Evolutionary conservation across 2,888 invertebrate species (phyloP), one percentile per base, ranked within the genome.

Genomic region (Elysia crispata): DNA sequence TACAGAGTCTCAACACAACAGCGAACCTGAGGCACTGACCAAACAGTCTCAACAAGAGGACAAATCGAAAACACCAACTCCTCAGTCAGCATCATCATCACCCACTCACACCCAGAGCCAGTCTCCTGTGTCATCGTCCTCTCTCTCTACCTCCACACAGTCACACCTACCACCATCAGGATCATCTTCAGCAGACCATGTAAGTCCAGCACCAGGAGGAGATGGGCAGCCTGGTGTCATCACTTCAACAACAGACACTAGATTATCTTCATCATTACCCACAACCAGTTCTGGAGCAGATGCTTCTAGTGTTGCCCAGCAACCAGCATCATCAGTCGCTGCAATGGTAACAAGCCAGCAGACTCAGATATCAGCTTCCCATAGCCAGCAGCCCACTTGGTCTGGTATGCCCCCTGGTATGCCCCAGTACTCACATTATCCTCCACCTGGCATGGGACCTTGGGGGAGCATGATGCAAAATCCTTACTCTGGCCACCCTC

Each of bases 301-400:
- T n/a, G n/a, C n/a, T n/a, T n/a, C n/a, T n/a, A n/a, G n/a, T n/a
- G n/a, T n/a, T n/a, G n/a, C n/a, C n/a, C n/a, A n/a, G n/a, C n/a
- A n/a, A 54, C 8, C 77, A 50, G 41, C 62, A 33, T 30, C 62
- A 6, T 1, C 75, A 62, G 57, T 33, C 20, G 1, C 75, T 41
- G 20, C 77, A 28, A n/a, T 50, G 28, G 64, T 49, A 30, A 74
- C 74, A 74, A 57, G 23, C 75, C 11, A 69, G 41, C 67, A 76
- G 50, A 23, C 50, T 0, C 41, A 41, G 41, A n/a, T n/a, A n/a
- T 41, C 41, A 6, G 41, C 41, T 3, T 41, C 41, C 3, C 41
- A 41, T 11, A 3, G 5, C 41, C 41, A 41, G 41, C 41, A 41
- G 11, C 11, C 41, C 41, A 11, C 41, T 11, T 41, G 41, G 41